Percentiles rank a stretch among this genome's conserved stretches.
phyloP scores from a whole-genome alignment of 2,888 invertebrate species.

The Herminia tarsipennalis region DNA sequence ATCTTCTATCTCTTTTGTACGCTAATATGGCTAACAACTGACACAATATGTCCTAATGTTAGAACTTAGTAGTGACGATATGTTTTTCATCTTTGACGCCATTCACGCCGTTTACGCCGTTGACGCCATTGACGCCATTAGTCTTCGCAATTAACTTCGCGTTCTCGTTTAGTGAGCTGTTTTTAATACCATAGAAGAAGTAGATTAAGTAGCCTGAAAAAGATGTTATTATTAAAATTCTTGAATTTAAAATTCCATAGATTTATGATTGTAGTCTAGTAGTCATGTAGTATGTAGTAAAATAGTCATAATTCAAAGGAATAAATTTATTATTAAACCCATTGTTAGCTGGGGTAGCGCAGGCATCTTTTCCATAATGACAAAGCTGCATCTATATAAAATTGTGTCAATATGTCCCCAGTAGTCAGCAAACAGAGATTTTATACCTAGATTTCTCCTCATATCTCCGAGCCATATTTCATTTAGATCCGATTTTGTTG shows the following conservation, averaged over 20 bases:
- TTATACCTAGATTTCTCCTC: no score
- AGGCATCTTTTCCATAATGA: no score
- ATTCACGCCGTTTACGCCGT: constrained; percentile 23
- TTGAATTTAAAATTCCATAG: not conserved
- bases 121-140: constrained; percentile 39
- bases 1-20: constrained; percentile 11
- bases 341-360: no score
- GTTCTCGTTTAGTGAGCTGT: constrained; percentile 88
- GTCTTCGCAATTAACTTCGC: constrained; percentile 15
- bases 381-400: no score
- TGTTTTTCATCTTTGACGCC: constrained; percentile 48
- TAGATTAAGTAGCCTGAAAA: constrained; percentile 92
- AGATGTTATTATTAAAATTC: not conserved
- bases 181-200: constrained; percentile 92
- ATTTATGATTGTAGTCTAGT: no score
- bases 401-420: no score
- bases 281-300: no score
- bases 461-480: no score
- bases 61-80: constrained; percentile 69
- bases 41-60: constrained; percentile 22
- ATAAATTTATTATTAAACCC: no score
- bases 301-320: no score
- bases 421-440: no score
- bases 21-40: constrained; percentile 29
- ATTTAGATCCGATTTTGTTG: no score